A percentile compares a stretch with the other conserved stretches of the same genome.
These are phyloP conservation scores for Micrasema minimum DNA, from an alignment of 1,140 invertebrate species.

Conservation along the genomic window DNA sequence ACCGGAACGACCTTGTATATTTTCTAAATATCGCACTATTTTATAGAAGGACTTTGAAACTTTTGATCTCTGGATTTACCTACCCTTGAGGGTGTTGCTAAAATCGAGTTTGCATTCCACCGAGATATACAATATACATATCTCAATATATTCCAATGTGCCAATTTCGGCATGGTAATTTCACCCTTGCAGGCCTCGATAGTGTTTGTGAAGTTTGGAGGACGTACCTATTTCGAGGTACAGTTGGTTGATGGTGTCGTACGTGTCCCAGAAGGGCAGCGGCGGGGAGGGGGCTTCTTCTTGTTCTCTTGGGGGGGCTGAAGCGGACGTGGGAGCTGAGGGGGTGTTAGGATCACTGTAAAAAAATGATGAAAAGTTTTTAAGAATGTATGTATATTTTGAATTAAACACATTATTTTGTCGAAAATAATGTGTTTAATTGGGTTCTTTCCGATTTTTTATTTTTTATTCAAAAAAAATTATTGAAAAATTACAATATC, in stretches of 20 bases:
- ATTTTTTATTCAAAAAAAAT: no score
- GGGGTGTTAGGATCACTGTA: conserved; percentile 75
- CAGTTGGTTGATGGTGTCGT: conserved; percentile 88
- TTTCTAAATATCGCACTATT: no score
- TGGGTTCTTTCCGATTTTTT: no score
- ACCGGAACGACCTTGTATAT: no score
- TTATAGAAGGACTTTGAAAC: no score
- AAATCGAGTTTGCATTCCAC: conserved; percentile 11
- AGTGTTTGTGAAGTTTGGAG: conserved; percentile 5
- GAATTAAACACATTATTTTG: neutral
- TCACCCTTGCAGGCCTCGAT: neutral
- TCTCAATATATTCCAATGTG: neutral
- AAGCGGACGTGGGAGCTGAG: conserved; percentile 36
- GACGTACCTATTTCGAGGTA: conserved; percentile 83
- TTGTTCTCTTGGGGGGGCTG: conserved; percentile 55
- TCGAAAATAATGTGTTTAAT: no score
- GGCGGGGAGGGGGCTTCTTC: conserved; percentile 55
- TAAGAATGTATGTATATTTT: neutral
- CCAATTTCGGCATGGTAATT: conserved; percentile 26
- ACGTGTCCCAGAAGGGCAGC: conserved; percentile 86
- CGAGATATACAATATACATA: no score
- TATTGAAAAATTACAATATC: no score
- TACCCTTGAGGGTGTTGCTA: neutral
- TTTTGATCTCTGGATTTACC: no score
- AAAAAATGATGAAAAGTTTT: conserved; percentile 52